These are phyloP conservation scores for Thalassoma bifasciatum DNA, from an alignment of 2,113 vertebrate genomes.

Conservation along the genomic window DNA sequence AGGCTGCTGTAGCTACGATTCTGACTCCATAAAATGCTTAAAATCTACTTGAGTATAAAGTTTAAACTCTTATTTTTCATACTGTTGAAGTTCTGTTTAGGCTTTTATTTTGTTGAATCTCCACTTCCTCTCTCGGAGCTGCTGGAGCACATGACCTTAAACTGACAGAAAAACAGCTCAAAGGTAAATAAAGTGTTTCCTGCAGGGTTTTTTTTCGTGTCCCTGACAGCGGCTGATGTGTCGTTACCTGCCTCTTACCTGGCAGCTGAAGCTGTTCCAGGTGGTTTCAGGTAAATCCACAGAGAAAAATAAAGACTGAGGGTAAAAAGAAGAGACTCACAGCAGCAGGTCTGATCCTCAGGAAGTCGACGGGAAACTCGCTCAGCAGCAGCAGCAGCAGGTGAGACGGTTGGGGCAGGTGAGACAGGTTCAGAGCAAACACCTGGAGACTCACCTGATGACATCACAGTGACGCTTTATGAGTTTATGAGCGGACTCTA, in stretches of 20 bases:
- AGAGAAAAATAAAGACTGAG: neutral
- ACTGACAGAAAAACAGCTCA: neutral
- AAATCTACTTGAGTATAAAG: no score
- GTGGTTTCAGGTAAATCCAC: neutral
- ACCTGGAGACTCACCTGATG: constrained; percentile 48
- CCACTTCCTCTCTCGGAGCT: no score
- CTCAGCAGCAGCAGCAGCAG: no score
- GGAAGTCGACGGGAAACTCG: neutral
- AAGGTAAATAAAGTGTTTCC: neutral
- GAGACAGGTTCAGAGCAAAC: constrained; percentile 17
- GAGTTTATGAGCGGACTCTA: constrained; percentile 56
- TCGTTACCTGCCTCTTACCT: no score
- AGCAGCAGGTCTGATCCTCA: neutral
- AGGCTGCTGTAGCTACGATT: no score
- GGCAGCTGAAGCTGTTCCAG: neutral
- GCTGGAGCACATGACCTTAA: neutral
- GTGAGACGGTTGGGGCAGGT: constrained; percentile 21
- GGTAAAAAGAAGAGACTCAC: constrained; percentile 32
- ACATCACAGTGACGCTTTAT: constrained; percentile 23
- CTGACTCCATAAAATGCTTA: no score
- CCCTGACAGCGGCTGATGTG: no score
- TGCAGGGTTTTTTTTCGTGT: no score
- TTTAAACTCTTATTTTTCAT: no score
- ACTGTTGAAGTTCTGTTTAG: no score
- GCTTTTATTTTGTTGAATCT: no score